Percentiles rank a stretch among this genome's conserved stretches.
These are phyloP conservation scores for Pachliopta kotzebuea DNA, from an alignment of 2,888 invertebrate species.

Conservation along the genomic window DNA sequence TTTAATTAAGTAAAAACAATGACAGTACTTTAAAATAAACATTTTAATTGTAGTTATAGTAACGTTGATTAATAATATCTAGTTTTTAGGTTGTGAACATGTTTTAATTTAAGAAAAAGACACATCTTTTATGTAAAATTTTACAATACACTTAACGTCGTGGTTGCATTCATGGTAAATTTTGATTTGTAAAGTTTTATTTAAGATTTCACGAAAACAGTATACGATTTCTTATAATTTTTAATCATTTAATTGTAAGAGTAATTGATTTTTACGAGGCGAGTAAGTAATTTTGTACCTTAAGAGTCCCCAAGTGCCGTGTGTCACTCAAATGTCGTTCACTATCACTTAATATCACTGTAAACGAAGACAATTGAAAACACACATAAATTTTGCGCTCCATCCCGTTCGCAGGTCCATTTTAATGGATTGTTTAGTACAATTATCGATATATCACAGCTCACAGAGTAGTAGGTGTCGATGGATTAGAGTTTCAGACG, in stretches of 20 bases:
- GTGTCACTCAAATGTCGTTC: constrained; percentile 69
- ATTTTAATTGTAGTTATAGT: not conserved
- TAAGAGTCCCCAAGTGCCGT: constrained; percentile 61
- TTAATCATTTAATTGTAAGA: constrained; percentile 2
- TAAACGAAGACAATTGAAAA: constrained; percentile 63
- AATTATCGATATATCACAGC: constrained; percentile 61
- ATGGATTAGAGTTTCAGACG: constrained; percentile 26
- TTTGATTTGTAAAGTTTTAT: not conserved
- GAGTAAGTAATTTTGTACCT: constrained; percentile 50
- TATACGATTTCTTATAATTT: not conserved
- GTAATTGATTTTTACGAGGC: not conserved
- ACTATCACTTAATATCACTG: constrained; percentile 77
- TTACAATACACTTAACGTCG: not conserved
- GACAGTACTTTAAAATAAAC: not conserved
- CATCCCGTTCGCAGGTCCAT: constrained; percentile 73
- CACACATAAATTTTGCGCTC: constrained; percentile 75
- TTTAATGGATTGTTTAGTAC: constrained; percentile 44
- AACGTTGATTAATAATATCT: not conserved
- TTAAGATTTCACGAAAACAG: no score
- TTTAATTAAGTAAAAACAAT: not conserved
- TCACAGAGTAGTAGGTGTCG: constrained; percentile 44
- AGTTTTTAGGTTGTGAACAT: not conserved
- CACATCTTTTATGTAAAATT: not conserved
- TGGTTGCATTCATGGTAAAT: not conserved
- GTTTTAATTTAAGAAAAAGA: not conserved